phyloP scores from a whole-genome alignment of 2,888 invertebrate species.

The Malthinus flaveolus region DNA sequence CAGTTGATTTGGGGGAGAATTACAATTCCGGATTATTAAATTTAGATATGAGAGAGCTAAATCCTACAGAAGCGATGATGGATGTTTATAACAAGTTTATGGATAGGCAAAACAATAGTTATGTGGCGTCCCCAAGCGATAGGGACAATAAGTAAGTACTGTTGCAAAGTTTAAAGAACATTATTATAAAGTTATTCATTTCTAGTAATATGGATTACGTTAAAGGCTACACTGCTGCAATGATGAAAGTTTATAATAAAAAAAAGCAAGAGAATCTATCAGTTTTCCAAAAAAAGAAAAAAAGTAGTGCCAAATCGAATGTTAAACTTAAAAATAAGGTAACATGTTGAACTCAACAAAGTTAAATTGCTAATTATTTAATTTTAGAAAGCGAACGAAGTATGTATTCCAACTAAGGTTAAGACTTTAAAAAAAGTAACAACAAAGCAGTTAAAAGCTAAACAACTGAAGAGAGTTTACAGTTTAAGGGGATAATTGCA shows the following conservation, averaged over 20 bases:
- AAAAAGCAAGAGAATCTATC: constrained; percentile 57
- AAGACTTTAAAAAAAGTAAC: neutral
- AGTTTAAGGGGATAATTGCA: constrained; percentile 40
- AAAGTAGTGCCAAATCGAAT: constrained; percentile 30
- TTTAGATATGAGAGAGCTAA: constrained; percentile 57
- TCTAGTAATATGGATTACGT: constrained; percentile 37
- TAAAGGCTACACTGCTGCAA: constrained; percentile 60
- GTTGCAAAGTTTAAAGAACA: neutral
- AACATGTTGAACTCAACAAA: neutral
- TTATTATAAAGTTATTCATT: constrained; percentile 6
- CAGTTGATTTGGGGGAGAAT: constrained; percentile 54
- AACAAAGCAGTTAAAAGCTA: constrained; percentile 12
- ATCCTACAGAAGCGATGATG: constrained; percentile 75
- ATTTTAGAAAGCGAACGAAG: neutral
- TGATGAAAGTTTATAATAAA: constrained; percentile 58
- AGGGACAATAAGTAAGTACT: constrained; percentile 44
- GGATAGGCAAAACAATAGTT: constrained; percentile 51
- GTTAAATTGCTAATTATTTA: too few species aligned
- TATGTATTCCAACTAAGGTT: neutral
- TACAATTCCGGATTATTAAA: constrained; percentile 48
- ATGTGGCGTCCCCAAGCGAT: constrained; percentile 39
- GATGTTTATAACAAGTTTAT: constrained; percentile 66
- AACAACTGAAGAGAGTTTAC: constrained; percentile 39
- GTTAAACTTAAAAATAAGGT: neutral
- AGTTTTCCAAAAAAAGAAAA: constrained; percentile 46